Base-by-base conservation (phyloP, 2,888 invertebrate species). In the Spialia ferax region DNA sequence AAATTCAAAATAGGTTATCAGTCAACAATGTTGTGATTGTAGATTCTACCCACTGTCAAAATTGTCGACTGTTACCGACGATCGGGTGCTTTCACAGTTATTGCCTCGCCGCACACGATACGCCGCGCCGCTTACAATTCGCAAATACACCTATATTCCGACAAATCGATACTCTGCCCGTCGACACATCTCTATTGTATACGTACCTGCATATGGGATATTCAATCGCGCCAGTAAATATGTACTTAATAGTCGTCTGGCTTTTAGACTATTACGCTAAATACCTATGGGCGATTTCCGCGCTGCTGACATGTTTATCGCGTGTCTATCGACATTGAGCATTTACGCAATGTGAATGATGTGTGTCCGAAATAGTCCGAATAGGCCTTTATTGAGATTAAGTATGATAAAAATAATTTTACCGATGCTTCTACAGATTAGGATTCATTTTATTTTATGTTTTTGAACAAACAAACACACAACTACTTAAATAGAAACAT, bases 121-220 rank as follows among this genome's bases (percentile, higher is more conserved):
- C 38, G 22, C 50, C 23, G n/a, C 23, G 54, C 63, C 26, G 20
- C 29, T 45, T 54, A 29, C 59, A 54, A 66, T 66, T 18, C 54
- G n/a, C 29, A 63, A 55, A 63, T 42, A 23, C 38, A 32, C 11
- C 23, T 38, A 60, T 45, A 45, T 45, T 32, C 59, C 52, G 42
- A 54, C 59, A 66, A 60, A 66, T 66, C 66, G 66, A 66, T 66
- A 66, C 50, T 38, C 23, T 38, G 59, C 59, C 23, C 66, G 65
- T 38, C 66, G 29, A 35, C 64, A 65, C 65, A 54, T 29, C 54
- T 54, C 50, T 54, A 54, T 54, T 54, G 50, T 64, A 45, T 56
- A 55, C 20, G 15, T 35, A 65, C 66, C 60, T 54, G 60, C 66
- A 66, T 60, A 52, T 42, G 42, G 54, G 66, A 54, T 60, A 66